Percentiles rank a stretch among this genome's conserved stretches.
Evolutionary conservation across 2,888 invertebrate genomes (phyloP).

Genomic region (Autographa gamma): DNA sequence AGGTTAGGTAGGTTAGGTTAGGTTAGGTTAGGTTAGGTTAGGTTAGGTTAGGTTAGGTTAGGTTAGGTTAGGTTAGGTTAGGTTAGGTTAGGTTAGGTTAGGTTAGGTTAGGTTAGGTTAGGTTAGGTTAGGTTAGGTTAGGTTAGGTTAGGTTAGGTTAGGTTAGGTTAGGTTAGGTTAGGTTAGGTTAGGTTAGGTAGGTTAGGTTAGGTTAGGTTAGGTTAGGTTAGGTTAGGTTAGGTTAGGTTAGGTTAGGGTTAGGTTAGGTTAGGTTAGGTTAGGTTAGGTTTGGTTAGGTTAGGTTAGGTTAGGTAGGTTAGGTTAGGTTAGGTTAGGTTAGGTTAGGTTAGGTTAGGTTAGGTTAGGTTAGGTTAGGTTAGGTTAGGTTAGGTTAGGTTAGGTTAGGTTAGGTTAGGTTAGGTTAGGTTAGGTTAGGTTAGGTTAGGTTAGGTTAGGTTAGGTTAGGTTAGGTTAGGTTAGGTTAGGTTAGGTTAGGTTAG

Average conservation of each 20-base stretch:
- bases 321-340: conserved; percentile 27
- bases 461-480: conserved; percentile 53
- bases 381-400: conserved; percentile 25
- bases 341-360: conserved; percentile 15
- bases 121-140: conserved; percentile 46
- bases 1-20: conserved; percentile 27
- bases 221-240: conserved; percentile 40
- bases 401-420: conserved; percentile 29
- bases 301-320: conserved; percentile 31
- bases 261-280: conserved; percentile 28
- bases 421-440: conserved; percentile 26
- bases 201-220: conserved; percentile 36
- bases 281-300: no score
- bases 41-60: conserved; percentile 52
- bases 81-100: conserved; percentile 52
- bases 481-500: conserved; percentile 54
- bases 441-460: conserved; percentile 52
- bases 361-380: no score
- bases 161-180: conserved; percentile 40
- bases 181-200: conserved; percentile 33
- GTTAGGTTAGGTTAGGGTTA: conserved; percentile 37
- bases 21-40: conserved; percentile 53
- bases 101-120: conserved; percentile 49
- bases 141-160: conserved; percentile 36
- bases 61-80: conserved; percentile 56